Conservation (phyloP, 2,888 invertebrate species). For the Steinernema scapterisci region DNA sequence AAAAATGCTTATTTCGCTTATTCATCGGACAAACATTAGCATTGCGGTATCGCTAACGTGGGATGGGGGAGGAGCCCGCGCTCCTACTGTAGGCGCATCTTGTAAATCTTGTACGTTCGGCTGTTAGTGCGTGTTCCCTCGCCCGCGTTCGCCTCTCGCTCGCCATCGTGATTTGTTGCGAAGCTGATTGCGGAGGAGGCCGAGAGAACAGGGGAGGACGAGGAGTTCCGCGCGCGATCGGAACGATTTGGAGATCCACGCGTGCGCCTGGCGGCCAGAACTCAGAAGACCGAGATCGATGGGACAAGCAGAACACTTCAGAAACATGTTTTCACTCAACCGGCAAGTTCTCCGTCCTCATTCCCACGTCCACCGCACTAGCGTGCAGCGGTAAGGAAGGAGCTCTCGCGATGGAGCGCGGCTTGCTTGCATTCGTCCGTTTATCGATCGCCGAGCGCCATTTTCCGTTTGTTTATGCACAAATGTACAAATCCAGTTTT, state of each 20-base stretch:
- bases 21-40: slow-evolving; percentile 2
- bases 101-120: slow-evolving; percentile 28
- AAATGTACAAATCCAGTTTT: slow-evolving; percentile 17
- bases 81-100: neutral
- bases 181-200: no score
- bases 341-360: neutral
- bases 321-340: neutral
- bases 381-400: slow-evolving; percentile 29
- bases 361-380: neutral
- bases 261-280: neutral
- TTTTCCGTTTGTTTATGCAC: slow-evolving; percentile 22
- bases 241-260: neutral
- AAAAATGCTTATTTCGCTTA: neutral
- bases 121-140: neutral
- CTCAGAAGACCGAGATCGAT: neutral
- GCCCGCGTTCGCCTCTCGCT: no score
- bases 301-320: neutral
- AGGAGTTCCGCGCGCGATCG: no score
- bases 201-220: no score
- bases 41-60: slow-evolving; percentile 15
- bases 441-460: slow-evolving; percentile 16
- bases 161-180: no score
- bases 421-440: neutral
- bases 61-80: slow-evolving; percentile 14
- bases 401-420: slow-evolving; percentile 5